A percentile compares a stretch with the other conserved stretches of the same genome.
Conservation (phyloP, 2,113 vertebrate species). For the Ophthalmolycus amberensis region DNA sequence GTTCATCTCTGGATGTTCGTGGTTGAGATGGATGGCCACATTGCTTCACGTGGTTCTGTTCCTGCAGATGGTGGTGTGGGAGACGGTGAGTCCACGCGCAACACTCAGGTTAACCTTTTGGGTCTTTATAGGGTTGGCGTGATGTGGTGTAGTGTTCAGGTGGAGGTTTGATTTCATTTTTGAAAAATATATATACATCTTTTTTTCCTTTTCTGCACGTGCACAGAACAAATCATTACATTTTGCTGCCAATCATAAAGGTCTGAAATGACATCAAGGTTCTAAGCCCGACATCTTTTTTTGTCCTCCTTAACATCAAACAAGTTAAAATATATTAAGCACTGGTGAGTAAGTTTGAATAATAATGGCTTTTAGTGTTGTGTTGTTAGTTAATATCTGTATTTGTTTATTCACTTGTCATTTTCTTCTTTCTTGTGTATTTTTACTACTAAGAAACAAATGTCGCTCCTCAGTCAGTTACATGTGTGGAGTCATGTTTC, state of each 20-base stretch:
- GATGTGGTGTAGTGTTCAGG: background rate
- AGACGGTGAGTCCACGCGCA: slow-evolving; percentile 57
- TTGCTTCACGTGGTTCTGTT: slow-evolving; percentile 42
- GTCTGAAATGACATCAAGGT: background rate
- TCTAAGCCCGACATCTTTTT: background rate
- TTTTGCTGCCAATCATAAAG: background rate
- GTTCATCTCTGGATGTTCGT: background rate
- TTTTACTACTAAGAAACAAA: background rate
- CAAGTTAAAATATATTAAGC: background rate
- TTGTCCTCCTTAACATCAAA: background rate
- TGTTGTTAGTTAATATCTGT: background rate
- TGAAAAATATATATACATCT: background rate
- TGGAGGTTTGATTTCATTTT: background rate
- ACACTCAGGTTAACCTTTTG: background rate
- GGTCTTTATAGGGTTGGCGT: background rate
- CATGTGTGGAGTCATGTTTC: background rate
- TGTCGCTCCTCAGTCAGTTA: background rate
- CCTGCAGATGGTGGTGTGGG: slow-evolving; percentile 53
- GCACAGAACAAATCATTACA: background rate
- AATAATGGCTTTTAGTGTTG: background rate
- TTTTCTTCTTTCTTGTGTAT: background rate
- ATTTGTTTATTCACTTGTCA: background rate
- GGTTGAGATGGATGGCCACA: slow-evolving; percentile 6
- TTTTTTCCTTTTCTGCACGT: background rate
- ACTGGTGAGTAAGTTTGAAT: background rate